Evolutionary conservation across 2,113 vertebrate genomes (phyloP), one percentile per base, ranked within the genome.

Genomic region (Verasper variegatus): DNA sequence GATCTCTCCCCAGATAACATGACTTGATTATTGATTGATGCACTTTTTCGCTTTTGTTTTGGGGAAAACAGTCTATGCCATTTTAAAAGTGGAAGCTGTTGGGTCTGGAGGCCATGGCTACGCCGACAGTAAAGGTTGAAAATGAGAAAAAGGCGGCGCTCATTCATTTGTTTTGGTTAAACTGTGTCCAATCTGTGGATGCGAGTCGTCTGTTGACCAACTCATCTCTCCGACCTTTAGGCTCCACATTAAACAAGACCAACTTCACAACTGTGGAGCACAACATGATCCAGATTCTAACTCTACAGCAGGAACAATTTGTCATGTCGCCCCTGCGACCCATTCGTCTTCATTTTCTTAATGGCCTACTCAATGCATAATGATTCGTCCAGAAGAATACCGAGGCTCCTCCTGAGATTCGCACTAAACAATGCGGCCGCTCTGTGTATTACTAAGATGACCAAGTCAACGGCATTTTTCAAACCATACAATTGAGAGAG

Each of bases 311-410:
- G 55, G 82, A 90, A 93, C 90, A 81, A 91, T 95, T 92, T 89
- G 91, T 94, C 93, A 95, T 71, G 65, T 81, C 35, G 35, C 80
- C 85, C 78, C 69, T 24, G 70, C 6, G 70, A 66, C 76, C 87
- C 93, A 95, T 95, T 93, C 76, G 77, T 94, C 93, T 95, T 94
- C 92, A 94, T 93, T 93, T 92, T 89, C 86, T 89, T 94, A 95
- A 95, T 93, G 88, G 93, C 86, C 91, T 94, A 92, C 93, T 94
- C 94, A 94, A 95, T 95, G 94, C 93, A 93, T 94, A 95, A 95
- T 94, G 93, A 95, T 94, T 93, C 76, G 88, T 86, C 78, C 86
- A 81, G 91, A 94, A 94, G 93, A 95, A 94, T 92, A 87, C 87
- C 80, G 74, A 77, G 54, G 78, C 84, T 91, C 79, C 91, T 92